Evolutionary conservation across 2,113 vertebrate species (phyloP).

Genomic region (Nyctibius bracteatus): DNA sequence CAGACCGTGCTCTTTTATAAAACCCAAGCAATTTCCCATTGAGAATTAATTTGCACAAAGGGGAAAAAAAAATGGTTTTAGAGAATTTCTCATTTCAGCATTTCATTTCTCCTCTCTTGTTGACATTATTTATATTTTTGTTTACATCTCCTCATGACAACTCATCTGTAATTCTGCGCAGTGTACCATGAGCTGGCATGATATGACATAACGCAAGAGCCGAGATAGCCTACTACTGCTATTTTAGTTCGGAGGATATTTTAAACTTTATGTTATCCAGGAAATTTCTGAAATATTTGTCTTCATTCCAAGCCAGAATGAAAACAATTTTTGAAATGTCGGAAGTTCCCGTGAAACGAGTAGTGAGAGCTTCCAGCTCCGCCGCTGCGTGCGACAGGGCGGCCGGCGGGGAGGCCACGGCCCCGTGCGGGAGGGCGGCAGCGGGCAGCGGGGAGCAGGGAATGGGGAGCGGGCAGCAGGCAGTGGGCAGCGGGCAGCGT

Average conservation of each 20-base stretch:
- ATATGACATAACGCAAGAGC: slow-evolving; percentile 38
- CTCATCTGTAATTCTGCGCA: not conserved
- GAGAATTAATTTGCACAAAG: not conserved
- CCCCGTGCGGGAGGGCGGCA: fast-evolving
- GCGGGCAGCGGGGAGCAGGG: not conserved
- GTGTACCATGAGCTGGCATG: not conserved
- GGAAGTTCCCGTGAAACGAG: slow-evolving; percentile 43
- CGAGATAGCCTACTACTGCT: slow-evolving; percentile 6
- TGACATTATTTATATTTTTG: slow-evolving; percentile 9
- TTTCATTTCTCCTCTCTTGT: not conserved
- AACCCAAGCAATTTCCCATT: not conserved
- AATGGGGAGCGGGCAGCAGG: fast-evolving
- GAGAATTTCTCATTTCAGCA: not conserved
- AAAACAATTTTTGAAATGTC: slow-evolving; percentile 45
- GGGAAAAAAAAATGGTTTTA: fast-evolving
- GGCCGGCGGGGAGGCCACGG: not conserved
- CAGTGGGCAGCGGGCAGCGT: not conserved
- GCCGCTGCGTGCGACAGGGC: fast-evolving
- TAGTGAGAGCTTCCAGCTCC: not conserved
- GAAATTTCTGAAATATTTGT: slow-evolving; percentile 62
- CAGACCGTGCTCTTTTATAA: not conserved
- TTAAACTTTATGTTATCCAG: slow-evolving; percentile 53
- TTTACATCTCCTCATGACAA: not conserved
- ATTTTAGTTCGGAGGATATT: slow-evolving; percentile 7
- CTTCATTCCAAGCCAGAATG: slow-evolving; percentile 40